Conservation (phyloP, 1,140 invertebrate species). For the Drosophila bifasciata region DNA sequence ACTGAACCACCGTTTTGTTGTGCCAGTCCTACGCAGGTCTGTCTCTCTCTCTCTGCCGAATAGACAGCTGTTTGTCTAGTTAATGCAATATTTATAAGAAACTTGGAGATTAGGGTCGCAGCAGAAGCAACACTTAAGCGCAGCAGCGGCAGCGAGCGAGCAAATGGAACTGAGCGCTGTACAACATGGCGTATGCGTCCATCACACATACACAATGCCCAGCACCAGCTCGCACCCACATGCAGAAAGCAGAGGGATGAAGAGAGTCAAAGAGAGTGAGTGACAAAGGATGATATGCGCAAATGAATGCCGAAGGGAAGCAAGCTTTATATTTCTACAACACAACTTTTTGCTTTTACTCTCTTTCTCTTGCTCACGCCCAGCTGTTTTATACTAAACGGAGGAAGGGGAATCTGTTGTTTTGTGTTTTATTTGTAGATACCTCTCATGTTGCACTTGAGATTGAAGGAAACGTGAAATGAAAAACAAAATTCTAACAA, state of each 20-base stretch:
- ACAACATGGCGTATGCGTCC: conserved; percentile 67
- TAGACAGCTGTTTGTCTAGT: conserved; percentile 40
- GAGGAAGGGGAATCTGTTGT: too few relatives aligned
- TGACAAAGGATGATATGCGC: conserved; percentile 32
- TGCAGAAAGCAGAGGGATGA: conserved; percentile 8
- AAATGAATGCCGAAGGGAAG: not conserved
- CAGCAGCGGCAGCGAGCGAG: conserved; percentile 62
- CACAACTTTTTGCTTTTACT: conserved; percentile 1
- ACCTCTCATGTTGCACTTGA: too few relatives aligned
- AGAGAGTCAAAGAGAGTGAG: conserved; percentile 4
- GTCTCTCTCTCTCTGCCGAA: too few relatives aligned
- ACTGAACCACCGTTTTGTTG: conserved; percentile 43
- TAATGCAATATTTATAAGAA: conserved; percentile 41
- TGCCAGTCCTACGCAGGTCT: conserved; percentile 14
- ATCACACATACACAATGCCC: conserved; percentile 42
- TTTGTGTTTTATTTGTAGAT: too few relatives aligned
- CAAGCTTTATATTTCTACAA: conserved; percentile 32
- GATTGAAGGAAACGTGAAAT: too few relatives aligned
- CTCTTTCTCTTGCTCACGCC: conserved; percentile 16
- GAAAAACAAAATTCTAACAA: too few relatives aligned
- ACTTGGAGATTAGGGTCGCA: conserved; percentile 26
- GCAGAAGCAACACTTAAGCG: conserved; percentile 40
- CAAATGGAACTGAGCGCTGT: conserved; percentile 63
- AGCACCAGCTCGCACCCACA: conserved; percentile 21
- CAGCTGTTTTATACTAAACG: conserved; percentile 29